Base-by-base conservation (phyloP, 2,888 invertebrate species). In the Sarcophaga caerulescens region DNA sequence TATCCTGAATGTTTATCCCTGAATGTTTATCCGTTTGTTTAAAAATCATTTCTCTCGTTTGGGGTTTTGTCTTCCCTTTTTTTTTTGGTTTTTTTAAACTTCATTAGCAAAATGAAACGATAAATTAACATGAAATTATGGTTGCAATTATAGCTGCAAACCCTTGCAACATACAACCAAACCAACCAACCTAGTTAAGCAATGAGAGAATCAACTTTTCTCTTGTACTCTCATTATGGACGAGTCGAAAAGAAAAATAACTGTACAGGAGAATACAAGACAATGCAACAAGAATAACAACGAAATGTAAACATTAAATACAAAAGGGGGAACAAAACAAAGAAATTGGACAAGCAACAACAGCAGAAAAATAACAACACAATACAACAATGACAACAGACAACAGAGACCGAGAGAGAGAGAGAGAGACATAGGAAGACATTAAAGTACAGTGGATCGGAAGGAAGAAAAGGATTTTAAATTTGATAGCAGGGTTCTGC, bases 101-200 rank as follows among this genome's bases (percentile, higher is more conserved):
- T 85, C 85, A 85, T 85, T 85, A 85, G 75, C 65, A 78, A 60
- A 63, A 66, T 44, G 47, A 47, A 75, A 65, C 75, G 69, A 85
- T 85, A 85, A 85, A 85, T 85, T 85, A 79, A 82, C 81, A 82
- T 75, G 52, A 85, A 85, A 85, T 85, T 85, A 79, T 82, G 75
- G 78, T 60, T 70, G 70, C 78, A 80, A 75, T 76, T 73, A 74
- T 14, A 47, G 12, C 47, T 4, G 14, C 47, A 47, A 47, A 35
- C 35, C 35, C 35, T 3, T 25, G 25, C 23, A 23, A 23, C 25
- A 25, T 25, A 4, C 23, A 45, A 45, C 11, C 66, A 19, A 70
- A 57, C 35, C 66, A 66, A 14, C 47, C 47, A 47, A 3, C 10
- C 47, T 3, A 47, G 25, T 25, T 25, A 47, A 14, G 11, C 12